Evolutionary conservation across 2,113 vertebrate species (phyloP).

Genomic region (Tringa solitaria): DNA sequence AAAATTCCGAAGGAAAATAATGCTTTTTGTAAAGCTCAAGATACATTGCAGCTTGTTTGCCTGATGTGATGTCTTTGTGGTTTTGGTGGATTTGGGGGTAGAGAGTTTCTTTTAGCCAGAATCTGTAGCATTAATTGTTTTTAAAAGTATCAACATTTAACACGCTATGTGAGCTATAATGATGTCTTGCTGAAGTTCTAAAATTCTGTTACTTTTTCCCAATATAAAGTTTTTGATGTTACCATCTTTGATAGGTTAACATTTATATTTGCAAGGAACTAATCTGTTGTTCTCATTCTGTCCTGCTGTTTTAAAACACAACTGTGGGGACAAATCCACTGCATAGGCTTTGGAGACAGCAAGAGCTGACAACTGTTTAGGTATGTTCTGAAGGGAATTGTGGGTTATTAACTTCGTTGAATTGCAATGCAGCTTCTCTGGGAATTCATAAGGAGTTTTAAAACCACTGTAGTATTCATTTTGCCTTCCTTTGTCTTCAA

Average conservation of each 20-base stretch:
- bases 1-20: neutral
- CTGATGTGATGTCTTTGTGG: neutral
- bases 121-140: neutral
- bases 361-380: slow-evolving; percentile 60
- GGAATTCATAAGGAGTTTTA: slow-evolving; percentile 21
- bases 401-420: slow-evolving; percentile 50
- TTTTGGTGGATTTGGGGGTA: neutral
- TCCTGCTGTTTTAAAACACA: slow-evolving; percentile 60
- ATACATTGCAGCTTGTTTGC: neutral
- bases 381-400: slow-evolving; percentile 48
- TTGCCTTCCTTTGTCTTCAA: slow-evolving; percentile 42
- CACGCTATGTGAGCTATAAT: neutral
- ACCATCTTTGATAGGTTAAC: slow-evolving; percentile 28
- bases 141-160: neutral
- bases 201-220: neutral
- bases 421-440: slow-evolving; percentile 43
- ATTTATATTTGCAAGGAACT: slow-evolving; percentile 46
- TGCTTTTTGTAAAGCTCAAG: neutral
- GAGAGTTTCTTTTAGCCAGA: neutral
- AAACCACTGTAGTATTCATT: slow-evolving; percentile 15
- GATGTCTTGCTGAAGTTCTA: neutral
- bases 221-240: neutral
- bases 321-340: slow-evolving; percentile 51
- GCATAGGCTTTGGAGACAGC: slow-evolving; percentile 56
- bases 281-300: slow-evolving; percentile 62